Percentiles rank a stretch among this genome's conserved stretches.
phyloP scores from a whole-genome alignment of 2,888 invertebrate species.

The Fragum whitleyi region DNA sequence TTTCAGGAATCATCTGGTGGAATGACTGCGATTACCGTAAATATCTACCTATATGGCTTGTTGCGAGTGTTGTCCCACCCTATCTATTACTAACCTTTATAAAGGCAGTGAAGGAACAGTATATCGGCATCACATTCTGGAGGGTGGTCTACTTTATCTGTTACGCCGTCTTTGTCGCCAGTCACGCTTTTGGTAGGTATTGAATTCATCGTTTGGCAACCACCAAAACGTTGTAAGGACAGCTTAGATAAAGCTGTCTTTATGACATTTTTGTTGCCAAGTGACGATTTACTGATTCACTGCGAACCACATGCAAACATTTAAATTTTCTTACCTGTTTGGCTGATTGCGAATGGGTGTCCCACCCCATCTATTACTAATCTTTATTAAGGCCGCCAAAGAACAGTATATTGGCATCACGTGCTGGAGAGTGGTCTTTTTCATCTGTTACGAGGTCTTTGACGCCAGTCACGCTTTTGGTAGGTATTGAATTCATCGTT shows the following conservation, averaged over 20 bases:
- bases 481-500: no score
- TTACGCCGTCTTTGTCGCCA: background rate
- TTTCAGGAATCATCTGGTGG: conserved; percentile 44
- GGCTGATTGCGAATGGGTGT: conserved; percentile 41
- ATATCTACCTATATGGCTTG: conserved; percentile 44
- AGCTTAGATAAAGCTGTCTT: no score
- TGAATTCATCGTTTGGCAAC: no score
- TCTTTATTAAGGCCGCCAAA: conserved; percentile 44
- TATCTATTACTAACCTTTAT: conserved; percentile 35
- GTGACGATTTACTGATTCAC: no score
- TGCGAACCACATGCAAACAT: no score
- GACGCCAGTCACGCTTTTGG: conserved; percentile 17
- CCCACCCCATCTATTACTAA: conserved; percentile 38
- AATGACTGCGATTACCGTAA: conserved; percentile 33
- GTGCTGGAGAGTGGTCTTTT: conserved; percentile 36
- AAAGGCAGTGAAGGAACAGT: conserved; percentile 46
- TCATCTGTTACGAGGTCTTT: background rate
- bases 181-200: conserved; percentile 30
- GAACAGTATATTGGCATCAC: conserved; percentile 44
- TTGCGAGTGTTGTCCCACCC: conserved; percentile 38
- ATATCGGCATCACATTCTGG: conserved; percentile 48
- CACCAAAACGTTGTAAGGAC: no score
- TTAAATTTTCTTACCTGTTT: no score
- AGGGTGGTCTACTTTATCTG: conserved; percentile 26
- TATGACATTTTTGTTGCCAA: no score